A percentile compares a stretch with the other conserved stretches of the same genome.
Evolutionary conservation across 2,113 vertebrate genomes (phyloP).

Genomic region (Phyllopteryx taeniolatus): DNA sequence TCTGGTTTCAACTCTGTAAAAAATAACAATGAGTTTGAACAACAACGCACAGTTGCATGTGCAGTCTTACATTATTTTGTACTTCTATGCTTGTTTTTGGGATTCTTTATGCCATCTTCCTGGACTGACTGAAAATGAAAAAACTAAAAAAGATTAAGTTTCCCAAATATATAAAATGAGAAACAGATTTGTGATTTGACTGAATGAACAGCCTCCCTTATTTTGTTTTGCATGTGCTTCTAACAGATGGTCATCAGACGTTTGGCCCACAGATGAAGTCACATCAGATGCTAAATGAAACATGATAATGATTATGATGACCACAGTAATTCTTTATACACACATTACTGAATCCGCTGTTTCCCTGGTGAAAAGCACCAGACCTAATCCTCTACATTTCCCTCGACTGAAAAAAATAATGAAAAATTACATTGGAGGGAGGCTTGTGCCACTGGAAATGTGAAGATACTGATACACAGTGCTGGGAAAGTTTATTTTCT

Average conservation of each 20-base stretch:
- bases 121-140: background rate
- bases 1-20: background rate
- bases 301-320: background rate
- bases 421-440: background rate
- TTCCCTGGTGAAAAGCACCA: background rate
- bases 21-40: background rate
- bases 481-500: too few species aligned
- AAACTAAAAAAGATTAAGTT: background rate
- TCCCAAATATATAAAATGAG: background rate
- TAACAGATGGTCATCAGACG: background rate
- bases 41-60: background rate
- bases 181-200: background rate
- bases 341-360: background rate
- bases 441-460: background rate
- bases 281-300: constrained; percentile 7
- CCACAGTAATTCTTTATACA: background rate
- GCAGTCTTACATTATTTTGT: background rate
- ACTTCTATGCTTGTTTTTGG: background rate
- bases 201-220: background rate
- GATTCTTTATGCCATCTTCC: background rate
- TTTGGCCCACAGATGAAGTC: background rate
- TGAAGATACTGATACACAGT: background rate
- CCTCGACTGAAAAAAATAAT: background rate
- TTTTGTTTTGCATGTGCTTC: background rate
- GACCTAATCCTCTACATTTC: background rate